phyloP scores from a whole-genome alignment of 1,140 invertebrate genomes.

The Rhopalosiphum padi region DNA sequence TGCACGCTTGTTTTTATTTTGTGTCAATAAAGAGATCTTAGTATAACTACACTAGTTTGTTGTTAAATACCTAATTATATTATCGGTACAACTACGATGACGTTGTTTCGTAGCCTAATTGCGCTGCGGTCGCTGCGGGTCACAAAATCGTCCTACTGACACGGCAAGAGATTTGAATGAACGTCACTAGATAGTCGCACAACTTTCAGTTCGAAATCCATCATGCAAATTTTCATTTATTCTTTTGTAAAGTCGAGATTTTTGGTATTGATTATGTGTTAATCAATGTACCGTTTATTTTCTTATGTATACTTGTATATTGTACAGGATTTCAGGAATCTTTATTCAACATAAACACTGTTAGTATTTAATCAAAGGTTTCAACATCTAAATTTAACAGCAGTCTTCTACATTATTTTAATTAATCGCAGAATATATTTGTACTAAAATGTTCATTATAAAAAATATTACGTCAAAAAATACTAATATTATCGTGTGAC shows the following conservation, averaged over 20 bases:
- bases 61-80: neutral
- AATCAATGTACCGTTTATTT: neutral
- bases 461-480: neutral
- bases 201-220: neutral
- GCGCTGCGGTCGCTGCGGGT: neutral
- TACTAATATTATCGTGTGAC: neutral
- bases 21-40: neutral
- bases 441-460: neutral
- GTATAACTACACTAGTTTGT: neutral
- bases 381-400: neutral
- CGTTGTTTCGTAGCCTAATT: neutral
- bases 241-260: neutral
- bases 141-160: neutral
- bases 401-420: neutral
- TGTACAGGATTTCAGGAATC: neutral
- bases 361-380: neutral
- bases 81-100: neutral
- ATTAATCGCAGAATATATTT: neutral
- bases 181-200: neutral
- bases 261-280: neutral
- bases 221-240: neutral
- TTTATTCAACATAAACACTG: neutral
- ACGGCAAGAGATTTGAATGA: constrained; percentile 35
- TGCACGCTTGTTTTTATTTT: neutral
- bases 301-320: neutral